Percentiles rank a stretch among this genome's conserved stretches.
phyloP scores from a whole-genome alignment of 2,797 vertebrate species.

The Anabacerthia variegaticeps region DNA sequence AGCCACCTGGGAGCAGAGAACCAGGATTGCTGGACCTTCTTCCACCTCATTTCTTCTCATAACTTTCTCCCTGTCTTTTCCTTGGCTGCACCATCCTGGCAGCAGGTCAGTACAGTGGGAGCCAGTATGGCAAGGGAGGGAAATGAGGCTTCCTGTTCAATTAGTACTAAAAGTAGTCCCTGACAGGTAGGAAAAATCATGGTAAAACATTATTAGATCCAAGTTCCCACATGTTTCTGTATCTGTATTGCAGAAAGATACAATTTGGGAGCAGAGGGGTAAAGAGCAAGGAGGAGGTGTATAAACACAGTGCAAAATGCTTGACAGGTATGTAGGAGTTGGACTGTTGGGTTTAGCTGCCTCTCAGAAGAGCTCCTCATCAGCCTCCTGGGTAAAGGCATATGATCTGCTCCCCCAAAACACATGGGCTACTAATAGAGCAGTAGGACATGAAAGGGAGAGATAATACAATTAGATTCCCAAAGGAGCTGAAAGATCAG shows the following conservation, averaged over 20 bases:
- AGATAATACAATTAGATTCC: not conserved
- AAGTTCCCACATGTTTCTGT: not conserved
- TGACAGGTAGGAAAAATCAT: not conserved
- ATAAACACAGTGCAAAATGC: not conserved
- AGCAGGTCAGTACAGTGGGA: not conserved
- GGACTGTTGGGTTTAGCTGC: not conserved
- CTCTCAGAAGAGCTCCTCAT: not conserved
- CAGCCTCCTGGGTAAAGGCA: not conserved
- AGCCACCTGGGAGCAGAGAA: not conserved
- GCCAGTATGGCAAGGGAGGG: not conserved
- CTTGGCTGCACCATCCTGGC: not conserved
- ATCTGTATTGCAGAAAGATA: not conserved
- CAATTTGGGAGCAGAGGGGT: not conserved
- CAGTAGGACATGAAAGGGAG: not conserved
- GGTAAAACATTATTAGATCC: not conserved
- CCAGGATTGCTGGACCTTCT: not conserved
- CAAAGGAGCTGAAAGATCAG: not conserved
- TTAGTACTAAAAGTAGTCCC: not conserved
- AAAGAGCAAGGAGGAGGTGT: not conserved
- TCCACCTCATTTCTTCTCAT: not conserved
- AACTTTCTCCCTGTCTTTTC: not conserved
- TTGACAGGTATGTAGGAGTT: not conserved
- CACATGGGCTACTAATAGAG: not conserved
- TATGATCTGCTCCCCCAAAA: not conserved
- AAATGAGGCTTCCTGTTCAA: rapidly evolving